Evolutionary conservation across 2,888 invertebrate species (phyloP).

Genomic region (Eupithecia tripunctaria): DNA sequence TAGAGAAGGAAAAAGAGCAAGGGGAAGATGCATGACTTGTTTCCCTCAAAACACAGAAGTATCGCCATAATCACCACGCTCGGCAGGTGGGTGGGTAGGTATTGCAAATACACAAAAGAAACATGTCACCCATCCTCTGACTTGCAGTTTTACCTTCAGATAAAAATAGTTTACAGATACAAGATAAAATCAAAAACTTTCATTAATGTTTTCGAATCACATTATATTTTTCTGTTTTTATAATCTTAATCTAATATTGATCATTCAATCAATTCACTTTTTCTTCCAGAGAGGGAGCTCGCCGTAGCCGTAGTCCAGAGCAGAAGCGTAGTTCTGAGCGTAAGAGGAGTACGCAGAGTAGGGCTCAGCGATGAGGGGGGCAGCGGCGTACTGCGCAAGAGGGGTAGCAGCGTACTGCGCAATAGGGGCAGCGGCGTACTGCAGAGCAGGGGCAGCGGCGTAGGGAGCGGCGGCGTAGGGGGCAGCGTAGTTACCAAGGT

Average conservation of each 20-base stretch:
- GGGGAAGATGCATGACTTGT: no score
- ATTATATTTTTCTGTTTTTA: background rate
- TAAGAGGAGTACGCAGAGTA: slow-evolving; percentile 20
- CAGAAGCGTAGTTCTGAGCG: slow-evolving; percentile 19
- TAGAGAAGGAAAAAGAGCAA: no score
- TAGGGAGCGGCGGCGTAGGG: slow-evolving; percentile 36
- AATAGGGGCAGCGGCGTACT: slow-evolving; percentile 38
- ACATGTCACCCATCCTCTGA: background rate
- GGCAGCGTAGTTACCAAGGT: slow-evolving; percentile 21
- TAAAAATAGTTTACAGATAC: background rate
- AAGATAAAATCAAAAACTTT: background rate
- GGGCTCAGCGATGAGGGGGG: slow-evolving; percentile 34
- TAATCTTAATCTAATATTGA: background rate
- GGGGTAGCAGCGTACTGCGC: slow-evolving; percentile 14
- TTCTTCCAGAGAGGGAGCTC: slow-evolving; percentile 37
- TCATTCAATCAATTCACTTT: slow-evolving; percentile 33
- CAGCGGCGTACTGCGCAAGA: background rate
- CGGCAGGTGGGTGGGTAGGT: no score
- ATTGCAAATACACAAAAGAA: background rate
- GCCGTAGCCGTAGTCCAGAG: slow-evolving; percentile 26
- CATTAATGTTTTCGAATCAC: background rate
- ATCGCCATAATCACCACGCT: no score
- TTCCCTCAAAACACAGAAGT: no score
- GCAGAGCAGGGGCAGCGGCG: slow-evolving; percentile 40
- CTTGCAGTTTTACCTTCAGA: background rate